phyloP scores from a whole-genome alignment of 2,888 invertebrate genomes.

The Phyllotreta striolata region DNA sequence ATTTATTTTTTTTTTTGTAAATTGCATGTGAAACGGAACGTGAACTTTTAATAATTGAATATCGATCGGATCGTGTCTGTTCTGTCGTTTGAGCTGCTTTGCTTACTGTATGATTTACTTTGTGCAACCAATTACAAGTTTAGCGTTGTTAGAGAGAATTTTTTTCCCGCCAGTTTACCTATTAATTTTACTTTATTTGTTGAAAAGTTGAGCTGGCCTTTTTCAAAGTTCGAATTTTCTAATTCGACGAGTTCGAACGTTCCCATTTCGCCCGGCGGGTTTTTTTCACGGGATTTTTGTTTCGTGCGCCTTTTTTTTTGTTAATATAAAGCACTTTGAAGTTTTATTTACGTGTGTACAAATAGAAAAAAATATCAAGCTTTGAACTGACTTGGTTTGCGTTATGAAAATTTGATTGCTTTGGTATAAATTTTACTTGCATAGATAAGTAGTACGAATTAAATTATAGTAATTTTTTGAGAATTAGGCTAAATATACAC shows the following conservation, averaged over 20 bases:
- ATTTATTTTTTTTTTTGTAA: constrained; percentile 31
- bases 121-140: constrained; percentile 56
- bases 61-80: constrained; percentile 46
- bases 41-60: constrained; percentile 53
- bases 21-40: constrained; percentile 48
- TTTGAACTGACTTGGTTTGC: too few relatives aligned
- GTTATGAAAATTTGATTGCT: too few relatives aligned
- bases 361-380: constrained; percentile 15
- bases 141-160: constrained; percentile 47
- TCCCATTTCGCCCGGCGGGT: constrained; percentile 17
- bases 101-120: constrained; percentile 54
- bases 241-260: constrained; percentile 48
- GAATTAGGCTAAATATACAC: too few relatives aligned
- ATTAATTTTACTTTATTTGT: constrained; percentile 43
- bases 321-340: constrained; percentile 26
- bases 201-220: constrained; percentile 36
- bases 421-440: too few relatives aligned
- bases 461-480: too few relatives aligned
- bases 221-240: constrained; percentile 48
- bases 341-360: constrained; percentile 17
- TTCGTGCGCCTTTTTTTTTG: constrained; percentile 11
- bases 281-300: constrained; percentile 14
- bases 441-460: too few relatives aligned
- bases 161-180: constrained; percentile 42
- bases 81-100: constrained; percentile 45